Base-by-base conservation (phyloP, 1,140 invertebrate genomes). In the Atta texana region DNA sequence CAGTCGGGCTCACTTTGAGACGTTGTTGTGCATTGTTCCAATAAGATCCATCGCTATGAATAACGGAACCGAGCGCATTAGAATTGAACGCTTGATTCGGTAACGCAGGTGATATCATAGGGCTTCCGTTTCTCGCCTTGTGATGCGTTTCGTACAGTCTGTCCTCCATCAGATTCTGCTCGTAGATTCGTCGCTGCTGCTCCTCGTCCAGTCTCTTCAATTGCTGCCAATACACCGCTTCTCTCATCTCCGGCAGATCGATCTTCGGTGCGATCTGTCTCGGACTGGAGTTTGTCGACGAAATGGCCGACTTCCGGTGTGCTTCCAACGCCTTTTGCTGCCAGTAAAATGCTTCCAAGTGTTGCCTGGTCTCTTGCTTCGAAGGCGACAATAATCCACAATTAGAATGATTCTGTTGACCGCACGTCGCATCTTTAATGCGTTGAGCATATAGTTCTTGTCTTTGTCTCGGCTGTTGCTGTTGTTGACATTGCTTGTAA, bases 221-320 rank as follows among this genome's bases (percentile, higher is more conserved):
- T 28, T 94, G 93, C 21, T 94, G 94, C 94, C 94, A 95, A 55
- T 95, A 95, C 3, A 94, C 92, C 0, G 93, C 94, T 31, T 95
- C 94, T 14, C 94, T 86, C 12, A 94, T 89, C 76, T 94, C 92
- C 0, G 94, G 93, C 8, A 90, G 78, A 31, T 93, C 91, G 16
- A 91, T 90, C 55, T 89, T 84, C 8, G 86, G 16, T 0, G 88
- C 87, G 7, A 90, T 86, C 53, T 85, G 81, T 3, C 10, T 71
- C 0, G 61, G 34, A 28, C 21, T 85, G 1, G 76, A 5, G 31
- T 18, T 76, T 12, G 31, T 76, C 10, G 85, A 61, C 0, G 92
- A 86, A 69, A 59, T 76, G 0, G 69, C 31, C 0, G 90, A 86
- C 57, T 93, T 93, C 39, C 92, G 89, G 3, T 92, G 92, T 3